Evolutionary conservation across 2,797 vertebrate species (phyloP).

Genomic region (Sebastes matsubarae): DNA sequence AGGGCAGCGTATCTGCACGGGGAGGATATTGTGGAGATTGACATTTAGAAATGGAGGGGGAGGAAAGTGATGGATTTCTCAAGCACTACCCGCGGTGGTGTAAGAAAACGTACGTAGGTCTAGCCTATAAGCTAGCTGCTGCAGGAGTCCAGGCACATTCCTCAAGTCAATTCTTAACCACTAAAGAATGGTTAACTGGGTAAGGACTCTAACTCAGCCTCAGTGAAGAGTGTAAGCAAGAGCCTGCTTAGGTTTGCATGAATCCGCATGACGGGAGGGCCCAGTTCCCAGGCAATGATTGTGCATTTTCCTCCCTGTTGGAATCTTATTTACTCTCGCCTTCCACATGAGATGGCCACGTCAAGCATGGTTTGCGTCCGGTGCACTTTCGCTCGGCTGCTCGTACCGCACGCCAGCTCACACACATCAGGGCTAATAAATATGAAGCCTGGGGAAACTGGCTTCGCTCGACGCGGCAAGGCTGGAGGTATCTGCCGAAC

Average conservation of each 20-base stretch:
- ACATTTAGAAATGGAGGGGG: constrained; percentile 75
- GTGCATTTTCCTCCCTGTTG: constrained; percentile 71
- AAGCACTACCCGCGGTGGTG: constrained; percentile 46
- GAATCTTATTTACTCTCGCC: constrained; percentile 75
- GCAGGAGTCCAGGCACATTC: constrained; percentile 37
- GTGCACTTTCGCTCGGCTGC: constrained; percentile 70
- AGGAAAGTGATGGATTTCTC: constrained; percentile 48
- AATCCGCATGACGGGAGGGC: constrained; percentile 55
- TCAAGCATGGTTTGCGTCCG: constrained; percentile 78
- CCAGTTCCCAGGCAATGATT: constrained; percentile 72
- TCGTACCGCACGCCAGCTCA: constrained; percentile 64
- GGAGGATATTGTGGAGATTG: constrained; percentile 69
- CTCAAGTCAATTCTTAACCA: constrained; percentile 66
- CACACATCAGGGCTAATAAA: constrained; percentile 76
- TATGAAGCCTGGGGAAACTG: constrained; percentile 60
- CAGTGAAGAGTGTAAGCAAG: constrained; percentile 24
- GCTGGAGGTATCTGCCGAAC: constrained; percentile 61
- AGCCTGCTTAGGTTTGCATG: constrained; percentile 56
- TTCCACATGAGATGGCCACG: constrained; percentile 79
- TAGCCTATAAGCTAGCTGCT: constrained; percentile 22
- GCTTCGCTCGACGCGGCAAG: constrained; percentile 28
- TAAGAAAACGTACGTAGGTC: constrained; percentile 6
- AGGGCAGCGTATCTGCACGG: constrained; percentile 62
- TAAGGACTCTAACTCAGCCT: constrained; percentile 45
- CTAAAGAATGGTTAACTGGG: constrained; percentile 64